phyloP scores from a whole-genome alignment of 2,888 invertebrate species.

The Drosophila melanocephala region DNA sequence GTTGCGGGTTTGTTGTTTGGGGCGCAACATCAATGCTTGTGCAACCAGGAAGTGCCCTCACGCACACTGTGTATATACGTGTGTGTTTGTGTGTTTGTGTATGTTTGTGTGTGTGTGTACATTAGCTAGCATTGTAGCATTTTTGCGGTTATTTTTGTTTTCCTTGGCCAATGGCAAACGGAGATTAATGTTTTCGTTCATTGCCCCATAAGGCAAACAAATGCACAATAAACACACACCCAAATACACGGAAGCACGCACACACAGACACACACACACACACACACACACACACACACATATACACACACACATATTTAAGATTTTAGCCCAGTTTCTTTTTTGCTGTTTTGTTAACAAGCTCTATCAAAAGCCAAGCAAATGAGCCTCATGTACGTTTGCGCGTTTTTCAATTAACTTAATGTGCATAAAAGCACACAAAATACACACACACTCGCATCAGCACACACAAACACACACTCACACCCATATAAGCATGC shows the following conservation, averaged over 20 bases:
- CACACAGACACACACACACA: constrained; percentile 10
- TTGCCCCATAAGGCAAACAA: constrained; percentile 64
- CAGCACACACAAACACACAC: constrained; percentile 8
- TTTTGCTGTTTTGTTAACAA: constrained; percentile 25
- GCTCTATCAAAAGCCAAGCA: constrained; percentile 62
- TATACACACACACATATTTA: not conserved
- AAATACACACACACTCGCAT: constrained; percentile 1
- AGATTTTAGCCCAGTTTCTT: constrained; percentile 22
- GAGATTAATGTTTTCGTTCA: constrained; percentile 82
- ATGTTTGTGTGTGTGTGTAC: constrained; percentile 23
- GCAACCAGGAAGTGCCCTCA: constrained; percentile 39
- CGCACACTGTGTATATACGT: constrained; percentile 13
- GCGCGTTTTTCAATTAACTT: constrained; percentile 78
- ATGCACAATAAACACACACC: constrained; percentile 31
- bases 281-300: constrained; percentile 1
- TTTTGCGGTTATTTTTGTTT: constrained; percentile 51
- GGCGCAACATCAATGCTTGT: constrained; percentile 30
- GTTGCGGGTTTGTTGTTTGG: not conserved
- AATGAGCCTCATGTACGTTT: constrained; percentile 59
- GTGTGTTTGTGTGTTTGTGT: not conserved
- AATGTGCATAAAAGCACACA: constrained; percentile 68
- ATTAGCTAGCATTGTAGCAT: constrained; percentile 48
- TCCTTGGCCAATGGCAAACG: constrained; percentile 80
- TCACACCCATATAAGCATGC: constrained; percentile 10
- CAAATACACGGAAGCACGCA: constrained; percentile 5